Percentiles rank a stretch among this genome's conserved stretches.
phyloP scores from a whole-genome alignment of 2,113 vertebrate species.

The Cisticola juncidis region DNA sequence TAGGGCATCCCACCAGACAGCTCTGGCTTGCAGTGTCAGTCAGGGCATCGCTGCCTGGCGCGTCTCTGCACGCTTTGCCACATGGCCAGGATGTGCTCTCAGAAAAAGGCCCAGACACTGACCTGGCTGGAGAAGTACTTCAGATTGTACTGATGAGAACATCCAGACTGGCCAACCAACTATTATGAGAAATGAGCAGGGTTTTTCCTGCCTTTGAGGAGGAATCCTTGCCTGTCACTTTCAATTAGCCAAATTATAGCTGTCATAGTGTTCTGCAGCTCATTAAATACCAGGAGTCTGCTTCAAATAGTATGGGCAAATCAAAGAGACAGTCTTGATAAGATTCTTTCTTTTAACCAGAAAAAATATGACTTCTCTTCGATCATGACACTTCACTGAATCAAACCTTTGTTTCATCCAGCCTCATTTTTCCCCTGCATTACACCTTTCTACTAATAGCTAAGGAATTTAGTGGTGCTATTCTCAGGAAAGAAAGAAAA shows the following conservation, averaged over 20 bases:
- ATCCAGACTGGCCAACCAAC: neutral
- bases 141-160: neutral
- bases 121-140: neutral
- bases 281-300: slow-evolving; percentile 1
- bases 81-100: accelerated
- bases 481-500: neutral
- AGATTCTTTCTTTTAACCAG: neutral
- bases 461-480: neutral
- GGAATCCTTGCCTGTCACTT: neutral
- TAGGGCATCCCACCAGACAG: neutral
- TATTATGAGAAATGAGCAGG: neutral
- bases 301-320: slow-evolving; percentile 19
- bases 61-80: neutral
- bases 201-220: slow-evolving; percentile 1
- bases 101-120: neutral
- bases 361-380: neutral
- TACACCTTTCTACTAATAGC: neutral
- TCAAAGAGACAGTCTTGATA: neutral
- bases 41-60: accelerated
- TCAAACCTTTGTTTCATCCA: neutral
- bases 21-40: neutral
- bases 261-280: neutral
- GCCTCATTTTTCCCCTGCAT: neutral
- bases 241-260: slow-evolving; percentile 34
- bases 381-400: neutral